phyloP scores from a whole-genome alignment of 2,113 vertebrate species.

The Pseudorasbora parva region DNA sequence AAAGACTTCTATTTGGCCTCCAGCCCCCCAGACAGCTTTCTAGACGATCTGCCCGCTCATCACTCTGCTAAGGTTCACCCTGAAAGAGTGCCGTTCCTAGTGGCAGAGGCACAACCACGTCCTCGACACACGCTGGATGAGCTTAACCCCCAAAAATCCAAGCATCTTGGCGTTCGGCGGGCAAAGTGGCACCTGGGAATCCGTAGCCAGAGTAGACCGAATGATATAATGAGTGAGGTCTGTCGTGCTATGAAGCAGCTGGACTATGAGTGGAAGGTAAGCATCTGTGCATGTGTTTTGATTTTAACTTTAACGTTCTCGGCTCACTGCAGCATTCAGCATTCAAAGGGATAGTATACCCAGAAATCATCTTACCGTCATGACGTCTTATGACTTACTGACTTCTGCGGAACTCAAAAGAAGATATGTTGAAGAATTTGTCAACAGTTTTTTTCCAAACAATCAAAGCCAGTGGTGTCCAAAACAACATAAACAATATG shows the following conservation, averaged over 20 bases:
- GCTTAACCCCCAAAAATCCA: slow-evolving; percentile 96
- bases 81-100: slow-evolving; percentile 90
- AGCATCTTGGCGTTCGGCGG: slow-evolving; percentile 92
- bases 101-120: slow-evolving; percentile 85
- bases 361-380: neutral
- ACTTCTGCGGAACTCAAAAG: neutral
- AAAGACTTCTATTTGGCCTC: slow-evolving; percentile 98
- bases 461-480: neutral
- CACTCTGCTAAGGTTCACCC: slow-evolving; percentile 85
- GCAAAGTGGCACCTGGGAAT: slow-evolving; percentile 99
- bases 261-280: slow-evolving; percentile 99
- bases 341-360: neutral
- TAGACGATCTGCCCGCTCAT: slow-evolving; percentile 86
- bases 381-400: neutral
- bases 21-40: slow-evolving; percentile 93
- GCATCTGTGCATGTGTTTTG: neutral
- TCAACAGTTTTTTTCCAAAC: neutral
- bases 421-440: neutral
- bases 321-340: neutral
- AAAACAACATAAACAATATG: neutral
- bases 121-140: slow-evolving; percentile 94
- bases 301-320: neutral
- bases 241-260: slow-evolving; percentile 97
- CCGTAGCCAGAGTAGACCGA: slow-evolving; percentile 94
- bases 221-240: slow-evolving; percentile 98